A percentile compares a stretch with the other conserved stretches of the same genome.
These are phyloP conservation scores for Physella acuta DNA, from an alignment of 1,140 invertebrate species.

Conservation along the genomic window DNA sequence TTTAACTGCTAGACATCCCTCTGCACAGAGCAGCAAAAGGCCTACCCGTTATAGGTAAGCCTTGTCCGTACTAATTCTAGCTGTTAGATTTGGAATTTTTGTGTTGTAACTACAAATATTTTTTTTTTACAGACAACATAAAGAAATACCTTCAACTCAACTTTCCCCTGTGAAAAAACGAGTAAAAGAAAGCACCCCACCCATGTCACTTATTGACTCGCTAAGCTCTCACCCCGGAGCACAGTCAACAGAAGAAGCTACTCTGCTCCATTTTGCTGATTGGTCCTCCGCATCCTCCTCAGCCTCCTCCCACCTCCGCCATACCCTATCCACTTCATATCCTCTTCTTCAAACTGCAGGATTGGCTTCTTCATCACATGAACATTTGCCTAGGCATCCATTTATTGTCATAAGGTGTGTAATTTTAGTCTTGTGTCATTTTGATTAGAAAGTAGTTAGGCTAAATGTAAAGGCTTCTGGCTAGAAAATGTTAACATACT, in stretches of 20 bases:
- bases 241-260: conserved; percentile 17
- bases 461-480: too few species aligned
- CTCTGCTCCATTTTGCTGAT: conserved; percentile 35
- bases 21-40: conserved; percentile 43
- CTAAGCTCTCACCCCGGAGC: not conserved
- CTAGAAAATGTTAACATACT: too few species aligned
- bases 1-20: conserved; percentile 33
- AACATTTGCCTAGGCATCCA: conserved; percentile 10
- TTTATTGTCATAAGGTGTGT: conserved; percentile 22
- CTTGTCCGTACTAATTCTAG: not conserved
- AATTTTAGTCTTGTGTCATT: too few species aligned
- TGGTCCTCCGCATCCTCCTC: conserved; percentile 35
- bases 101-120: not conserved
- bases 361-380: conserved; percentile 5
- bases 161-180: conserved; percentile 95
- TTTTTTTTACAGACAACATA: conserved; percentile 61
- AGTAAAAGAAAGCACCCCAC: conserved; percentile 89
- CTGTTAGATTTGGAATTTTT: not conserved
- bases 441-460: too few species aligned
- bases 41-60: conserved; percentile 49
- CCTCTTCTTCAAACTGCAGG: conserved; percentile 22
- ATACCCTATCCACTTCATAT: conserved; percentile 17
- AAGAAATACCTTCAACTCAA: conserved; percentile 78
- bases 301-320: conserved; percentile 25
- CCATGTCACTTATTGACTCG: conserved; percentile 57